Percentiles rank a stretch among this genome's conserved stretches.
Evolutionary conservation across 2,113 vertebrate genomes (phyloP).

Genomic region (Columba livia): DNA sequence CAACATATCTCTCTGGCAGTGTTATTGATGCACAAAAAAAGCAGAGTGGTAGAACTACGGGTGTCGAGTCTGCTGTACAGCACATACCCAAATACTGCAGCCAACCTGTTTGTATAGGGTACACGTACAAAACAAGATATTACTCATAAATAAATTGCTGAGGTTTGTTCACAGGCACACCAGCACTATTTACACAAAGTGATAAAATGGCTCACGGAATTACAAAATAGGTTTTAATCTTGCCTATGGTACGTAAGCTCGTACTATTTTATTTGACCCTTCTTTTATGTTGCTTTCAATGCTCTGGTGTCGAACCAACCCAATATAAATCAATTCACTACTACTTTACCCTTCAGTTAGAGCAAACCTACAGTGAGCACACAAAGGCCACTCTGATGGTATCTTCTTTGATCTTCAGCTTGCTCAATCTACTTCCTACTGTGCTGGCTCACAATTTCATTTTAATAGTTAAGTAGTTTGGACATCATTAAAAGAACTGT

Average conservation of each 20-base stretch:
- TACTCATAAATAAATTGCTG: neutral
- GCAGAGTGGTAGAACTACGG: neutral
- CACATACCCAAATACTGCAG: neutral
- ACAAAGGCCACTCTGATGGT: slow-evolving; percentile 55
- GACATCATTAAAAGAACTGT: slow-evolving; percentile 72
- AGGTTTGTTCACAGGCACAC: neutral
- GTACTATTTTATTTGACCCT: slow-evolving; percentile 24
- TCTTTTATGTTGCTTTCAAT: slow-evolving; percentile 35
- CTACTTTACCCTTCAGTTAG: slow-evolving; percentile 50
- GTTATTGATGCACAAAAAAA: neutral
- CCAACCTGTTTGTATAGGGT: fast-evolving
- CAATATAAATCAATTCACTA: slow-evolving; percentile 45
- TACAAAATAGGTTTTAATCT: neutral
- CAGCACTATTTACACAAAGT: neutral
- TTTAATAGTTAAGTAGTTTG: slow-evolving; percentile 74
- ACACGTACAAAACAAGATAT: fast-evolving
- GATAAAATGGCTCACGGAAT: neutral
- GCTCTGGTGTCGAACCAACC: slow-evolving; percentile 1
- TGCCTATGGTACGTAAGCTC: neutral
- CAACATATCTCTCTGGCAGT: fast-evolving
- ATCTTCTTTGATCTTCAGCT: slow-evolving; percentile 64
- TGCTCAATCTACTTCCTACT: slow-evolving; percentile 63
- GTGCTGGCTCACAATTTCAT: slow-evolving; percentile 65
- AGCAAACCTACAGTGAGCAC: slow-evolving; percentile 53
- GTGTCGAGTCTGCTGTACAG: neutral